Evolutionary conservation across 2,888 invertebrate species (phyloP), one percentile per base, ranked within the genome.

Genomic region (Piscicola geometra): DNA sequence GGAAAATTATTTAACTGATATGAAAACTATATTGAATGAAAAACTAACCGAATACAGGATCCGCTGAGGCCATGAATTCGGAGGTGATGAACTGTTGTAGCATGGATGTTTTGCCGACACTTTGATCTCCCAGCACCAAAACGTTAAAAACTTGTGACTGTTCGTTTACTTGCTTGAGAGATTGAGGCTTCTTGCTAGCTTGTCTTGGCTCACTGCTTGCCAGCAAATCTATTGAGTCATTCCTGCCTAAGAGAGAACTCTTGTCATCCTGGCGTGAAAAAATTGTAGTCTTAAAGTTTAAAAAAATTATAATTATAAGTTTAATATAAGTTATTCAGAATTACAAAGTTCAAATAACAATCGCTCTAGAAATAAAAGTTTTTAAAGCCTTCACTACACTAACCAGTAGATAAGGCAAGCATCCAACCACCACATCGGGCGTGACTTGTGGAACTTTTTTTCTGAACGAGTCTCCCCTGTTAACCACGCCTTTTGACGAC

Each of bases 381-480:
- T 56, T 25, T 56, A 5, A 56, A 56, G 25, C 3, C 5, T 25
- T 25, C 41, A 41, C 15, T 15, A 56, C n/a, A 15, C 60, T 18
- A 21, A 56, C 60, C 25, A 18, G 60, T 5, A 56, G 5, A 21
- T 56, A 56, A 25, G 60, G 60, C 3, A 56, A n/a, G 60, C 60
- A 56, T 3, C 60, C 60, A 21, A 56, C 28, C 3, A 67, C 41
- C 70, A 75, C 72, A 56, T 66, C 35, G 74, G 77, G 56, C n/a
- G 28, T 56, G 92, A 82, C 93, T 93, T 67, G 33, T 12, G 82
- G 93, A 79, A 93, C 89, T 66, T 92, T 89, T 79, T 93, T 92
- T 81, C 93, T 91, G 79, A 96, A 88, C 18, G 94, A 94, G 86
- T 97, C 96, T 0, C 96, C 96, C 70, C 94, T 89, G 86, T 94